A percentile compares a stretch with the other conserved stretches of the same genome.
These are phyloP conservation scores for Elmis aenea DNA, from an alignment of 2,888 invertebrate genomes.

Conservation along the genomic window DNA sequence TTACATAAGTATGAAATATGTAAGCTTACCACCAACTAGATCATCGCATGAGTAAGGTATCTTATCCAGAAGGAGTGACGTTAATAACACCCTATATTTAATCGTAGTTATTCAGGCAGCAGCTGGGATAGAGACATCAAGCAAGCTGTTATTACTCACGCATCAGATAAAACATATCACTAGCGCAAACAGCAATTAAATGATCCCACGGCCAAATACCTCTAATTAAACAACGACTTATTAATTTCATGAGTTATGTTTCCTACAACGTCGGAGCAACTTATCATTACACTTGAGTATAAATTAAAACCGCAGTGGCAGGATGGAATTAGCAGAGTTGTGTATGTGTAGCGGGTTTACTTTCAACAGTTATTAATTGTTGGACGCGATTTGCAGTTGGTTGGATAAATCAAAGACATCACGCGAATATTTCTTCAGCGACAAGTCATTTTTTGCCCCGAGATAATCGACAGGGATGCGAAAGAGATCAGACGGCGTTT, in stretches of 20 bases:
- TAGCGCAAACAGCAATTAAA: slow-evolving; percentile 21
- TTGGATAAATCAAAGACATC: too few species aligned
- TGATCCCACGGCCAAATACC: slow-evolving; percentile 22
- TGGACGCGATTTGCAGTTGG: too few species aligned
- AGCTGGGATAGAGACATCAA: slow-evolving; percentile 19
- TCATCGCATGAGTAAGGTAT: too few species aligned
- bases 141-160: slow-evolving; percentile 19
- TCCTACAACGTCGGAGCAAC: slow-evolving; percentile 20
- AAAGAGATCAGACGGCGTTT: too few species aligned
- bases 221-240: slow-evolving; percentile 23
- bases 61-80: slow-evolving; percentile 16
- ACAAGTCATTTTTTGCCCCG: too few species aligned
- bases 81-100: slow-evolving; percentile 20
- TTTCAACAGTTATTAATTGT: too few species aligned
- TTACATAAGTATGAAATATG: too few species aligned
- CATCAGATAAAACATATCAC: slow-evolving; percentile 22
- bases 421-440: too few species aligned
- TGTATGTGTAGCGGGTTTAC: too few species aligned
- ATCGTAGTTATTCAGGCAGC: slow-evolving; percentile 14
- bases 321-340: slow-evolving; percentile 9
- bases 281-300: slow-evolving; percentile 19
- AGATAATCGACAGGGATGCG: too few species aligned
- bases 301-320: slow-evolving; percentile 16
- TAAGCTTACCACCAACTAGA: too few species aligned
- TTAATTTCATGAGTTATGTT: slow-evolving; percentile 23